A percentile compares a stretch with the other conserved stretches of the same genome.
phyloP scores from a whole-genome alignment of 2,888 invertebrate genomes.

The Acleris sparsana region DNA sequence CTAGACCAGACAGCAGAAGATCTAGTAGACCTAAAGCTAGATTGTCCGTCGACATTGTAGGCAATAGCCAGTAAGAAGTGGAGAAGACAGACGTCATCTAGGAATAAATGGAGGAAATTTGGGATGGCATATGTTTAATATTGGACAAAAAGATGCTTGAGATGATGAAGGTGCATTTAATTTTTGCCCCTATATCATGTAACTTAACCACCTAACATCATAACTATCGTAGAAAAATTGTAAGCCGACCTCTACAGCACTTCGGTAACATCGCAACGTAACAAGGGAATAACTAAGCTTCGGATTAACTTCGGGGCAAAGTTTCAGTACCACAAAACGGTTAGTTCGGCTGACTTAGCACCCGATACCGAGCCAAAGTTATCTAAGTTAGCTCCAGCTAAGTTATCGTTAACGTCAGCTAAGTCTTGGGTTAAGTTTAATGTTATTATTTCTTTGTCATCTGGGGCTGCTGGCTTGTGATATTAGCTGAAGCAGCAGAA shows the following conservation, averaged over 20 bases:
- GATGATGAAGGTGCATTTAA: no score
- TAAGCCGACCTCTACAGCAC: constrained; percentile 24
- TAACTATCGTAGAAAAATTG: background rate
- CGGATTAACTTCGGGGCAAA: constrained; percentile 59
- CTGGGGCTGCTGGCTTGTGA: constrained; percentile 45
- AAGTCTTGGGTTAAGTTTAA: constrained; percentile 70
- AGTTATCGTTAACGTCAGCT: constrained; percentile 67
- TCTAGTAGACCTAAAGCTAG: no score
- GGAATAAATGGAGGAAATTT: no score
- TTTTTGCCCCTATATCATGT: no score
- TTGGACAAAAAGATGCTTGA: no score
- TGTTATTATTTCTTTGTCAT: constrained; percentile 69
- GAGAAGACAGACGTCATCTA: no score
- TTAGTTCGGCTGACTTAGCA: constrained; percentile 73
- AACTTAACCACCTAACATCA: no score
- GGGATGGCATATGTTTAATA: no score
- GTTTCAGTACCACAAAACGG: constrained; percentile 67
- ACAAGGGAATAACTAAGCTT: constrained; percentile 40
- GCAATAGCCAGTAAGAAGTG: no score
- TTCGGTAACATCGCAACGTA: constrained; percentile 32
- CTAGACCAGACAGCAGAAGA: no score
- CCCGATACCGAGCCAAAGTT: constrained; percentile 72
- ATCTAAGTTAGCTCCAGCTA: constrained; percentile 68
- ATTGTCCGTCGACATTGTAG: no score
- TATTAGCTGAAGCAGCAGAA: constrained; percentile 38